Evolutionary conservation across 2,113 vertebrate genomes (phyloP).

Genomic region (Nettapus auritus): DNA sequence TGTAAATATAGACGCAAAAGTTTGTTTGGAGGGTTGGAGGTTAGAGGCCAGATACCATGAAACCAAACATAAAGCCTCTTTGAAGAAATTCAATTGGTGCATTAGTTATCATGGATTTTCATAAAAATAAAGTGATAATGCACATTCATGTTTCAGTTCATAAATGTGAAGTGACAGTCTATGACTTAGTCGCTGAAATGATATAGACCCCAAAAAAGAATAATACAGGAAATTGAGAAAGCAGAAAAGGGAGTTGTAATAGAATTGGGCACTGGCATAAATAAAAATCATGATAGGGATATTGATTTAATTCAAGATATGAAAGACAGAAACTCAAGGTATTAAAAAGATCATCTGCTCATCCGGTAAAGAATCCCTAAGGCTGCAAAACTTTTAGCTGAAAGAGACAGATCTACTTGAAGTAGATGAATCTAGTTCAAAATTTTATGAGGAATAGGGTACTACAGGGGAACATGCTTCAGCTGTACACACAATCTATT

Average conservation of each 20-base stretch:
- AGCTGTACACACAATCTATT: background rate
- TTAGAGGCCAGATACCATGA: background rate
- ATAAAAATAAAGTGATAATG: conserved; percentile 29
- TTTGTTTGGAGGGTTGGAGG: conserved; percentile 7
- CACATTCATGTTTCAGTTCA: background rate
- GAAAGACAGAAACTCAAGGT: conserved; percentile 27
- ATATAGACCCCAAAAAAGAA: conserved; percentile 26
- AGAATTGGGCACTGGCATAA: conserved; percentile 30
- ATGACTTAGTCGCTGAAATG: conserved; percentile 24
- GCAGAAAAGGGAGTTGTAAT: conserved; percentile 7
- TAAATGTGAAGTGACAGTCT: conserved; percentile 60
- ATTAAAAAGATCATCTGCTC: conserved; percentile 25
- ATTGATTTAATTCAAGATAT: conserved; percentile 39
- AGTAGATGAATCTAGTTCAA: background rate
- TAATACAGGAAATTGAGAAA: conserved; percentile 41
- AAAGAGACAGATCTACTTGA: background rate
- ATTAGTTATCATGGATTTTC: conserved; percentile 33
- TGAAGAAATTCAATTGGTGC: background rate
- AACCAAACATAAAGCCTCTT: background rate
- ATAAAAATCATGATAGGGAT: conserved; percentile 48
- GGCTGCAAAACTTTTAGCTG: conserved; percentile 15
- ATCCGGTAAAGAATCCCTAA: background rate
- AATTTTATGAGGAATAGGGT: background rate
- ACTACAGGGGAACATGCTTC: background rate
- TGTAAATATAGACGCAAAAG: background rate